Conservation (phyloP, 2,113 vertebrate genomes). For the Nothocercus nigrocapillus region DNA sequence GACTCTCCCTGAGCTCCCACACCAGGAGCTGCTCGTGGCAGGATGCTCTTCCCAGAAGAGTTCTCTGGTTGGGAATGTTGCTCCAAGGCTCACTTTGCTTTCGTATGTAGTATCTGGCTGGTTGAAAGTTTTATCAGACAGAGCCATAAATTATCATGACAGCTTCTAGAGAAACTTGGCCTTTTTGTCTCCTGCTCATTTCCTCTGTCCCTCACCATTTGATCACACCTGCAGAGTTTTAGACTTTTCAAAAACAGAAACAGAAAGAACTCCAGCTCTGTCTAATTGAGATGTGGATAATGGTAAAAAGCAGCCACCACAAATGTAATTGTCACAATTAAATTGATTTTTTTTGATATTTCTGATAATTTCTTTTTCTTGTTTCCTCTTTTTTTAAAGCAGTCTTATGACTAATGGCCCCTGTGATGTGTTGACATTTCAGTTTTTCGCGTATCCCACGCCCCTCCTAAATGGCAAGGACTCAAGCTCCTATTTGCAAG, state of each 20-base stretch:
- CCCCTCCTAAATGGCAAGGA: constrained; percentile 24
- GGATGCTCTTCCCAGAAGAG: background rate
- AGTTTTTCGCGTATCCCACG: background rate
- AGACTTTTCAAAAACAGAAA: constrained; percentile 59
- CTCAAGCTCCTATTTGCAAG: constrained; percentile 12
- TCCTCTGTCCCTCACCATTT: constrained; percentile 44
- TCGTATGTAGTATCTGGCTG: constrained; percentile 40
- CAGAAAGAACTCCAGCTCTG: constrained; percentile 53
- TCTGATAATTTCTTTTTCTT: constrained; percentile 47
- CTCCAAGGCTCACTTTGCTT: background rate
- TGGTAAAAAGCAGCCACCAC: constrained; percentile 10
- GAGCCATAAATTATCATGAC: constrained; percentile 54
- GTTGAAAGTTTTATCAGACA: constrained; percentile 50
- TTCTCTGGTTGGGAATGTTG: background rate
- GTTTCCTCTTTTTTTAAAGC: background rate
- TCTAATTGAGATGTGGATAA: constrained; percentile 47
- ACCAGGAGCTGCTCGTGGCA: background rate
- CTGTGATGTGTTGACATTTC: constrained; percentile 61
- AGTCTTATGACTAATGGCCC: constrained; percentile 58
- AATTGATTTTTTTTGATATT: constrained; percentile 49
- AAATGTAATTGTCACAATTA: constrained; percentile 43
- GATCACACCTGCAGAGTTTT: constrained; percentile 39
- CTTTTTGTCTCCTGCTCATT: constrained; percentile 52
- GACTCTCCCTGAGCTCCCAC: background rate
- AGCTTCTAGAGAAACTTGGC: constrained; percentile 27